Base-by-base conservation (phyloP, 2,888 invertebrate species). In the Lamellibrachia columna region DNA sequence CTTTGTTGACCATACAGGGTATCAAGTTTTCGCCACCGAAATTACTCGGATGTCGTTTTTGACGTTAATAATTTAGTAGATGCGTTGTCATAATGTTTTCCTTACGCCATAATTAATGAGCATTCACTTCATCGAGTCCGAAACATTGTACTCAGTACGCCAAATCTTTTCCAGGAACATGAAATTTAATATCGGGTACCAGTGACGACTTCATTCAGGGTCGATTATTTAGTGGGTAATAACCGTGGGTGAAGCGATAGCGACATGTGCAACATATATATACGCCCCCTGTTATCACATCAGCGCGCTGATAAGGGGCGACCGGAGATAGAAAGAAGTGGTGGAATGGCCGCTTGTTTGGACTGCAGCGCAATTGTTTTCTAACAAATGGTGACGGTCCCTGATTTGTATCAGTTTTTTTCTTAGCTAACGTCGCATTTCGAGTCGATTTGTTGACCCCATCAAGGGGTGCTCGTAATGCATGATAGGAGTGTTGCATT, bases 131-230 rank as follows among this genome's bases (percentile, higher is more conserved):
- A 75, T 75, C 75, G 75, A 75, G 1, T n/a, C 75, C 6, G 75
- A 75, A 11, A 75, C n/a, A 75, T n/a, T n/a, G 15, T 75, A 75
- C 22, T 22, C 4, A 6, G 75, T 11, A 75, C 22, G 75, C n/a
- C 75, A 75, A 75, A 15, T 15, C 22, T 22, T 75, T 75, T 75
- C 75, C 22, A 75, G 75, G 75, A 75, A 75, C 75, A 75, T 75
- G 75, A 75, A 0, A 75, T 75, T 75, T 75, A 75, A 75, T 75
- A 75, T 22, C 75, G n/a, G 3, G 75, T 22, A n/a, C 15, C 22
- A 22, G 75, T 22, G 75, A 75, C 75, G n/a, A 75, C 75, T 75
- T 75, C 75, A 75, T 75, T 75, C 75, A 75, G 75, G 75, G 75
- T 75, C 75, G 75, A 75, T 75, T 75, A 75, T 75, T 75, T 75